A percentile compares a stretch with the other conserved stretches of the same genome.
phyloP scores from a whole-genome alignment of 1,140 invertebrate species.

The Bombus turneri region DNA sequence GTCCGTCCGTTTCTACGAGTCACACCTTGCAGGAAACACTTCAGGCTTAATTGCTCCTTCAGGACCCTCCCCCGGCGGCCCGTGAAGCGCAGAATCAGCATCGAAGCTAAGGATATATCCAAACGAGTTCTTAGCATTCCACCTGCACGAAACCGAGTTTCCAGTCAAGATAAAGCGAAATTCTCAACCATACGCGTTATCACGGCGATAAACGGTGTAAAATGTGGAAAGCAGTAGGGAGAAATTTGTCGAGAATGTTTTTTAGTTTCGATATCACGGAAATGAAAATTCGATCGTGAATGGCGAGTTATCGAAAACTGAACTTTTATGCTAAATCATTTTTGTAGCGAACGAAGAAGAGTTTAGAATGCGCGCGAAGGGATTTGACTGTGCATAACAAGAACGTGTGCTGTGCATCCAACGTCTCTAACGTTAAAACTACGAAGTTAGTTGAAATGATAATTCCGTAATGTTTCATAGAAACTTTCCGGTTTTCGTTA shows the following conservation, averaged over 20 bases:
- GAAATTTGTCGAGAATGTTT: too few relatives aligned
- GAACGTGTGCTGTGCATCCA: too few relatives aligned
- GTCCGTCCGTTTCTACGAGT: constrained; percentile 74
- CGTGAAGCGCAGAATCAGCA: constrained; percentile 68
- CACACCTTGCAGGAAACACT: constrained; percentile 82
- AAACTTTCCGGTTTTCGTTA: too few relatives aligned
- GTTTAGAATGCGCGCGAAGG: too few relatives aligned
- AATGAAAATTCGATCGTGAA: not conserved
- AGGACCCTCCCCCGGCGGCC: constrained; percentile 64
- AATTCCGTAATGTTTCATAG: too few relatives aligned
- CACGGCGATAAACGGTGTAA: not conserved
- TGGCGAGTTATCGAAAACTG: not conserved
- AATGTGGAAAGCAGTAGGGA: not conserved
- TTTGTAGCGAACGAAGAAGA: too few relatives aligned
- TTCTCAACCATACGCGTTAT: not conserved
- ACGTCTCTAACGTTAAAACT: too few relatives aligned
- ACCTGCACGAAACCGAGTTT: constrained; percentile 53
- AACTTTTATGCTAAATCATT: too few relatives aligned
- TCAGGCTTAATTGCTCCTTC: constrained; percentile 78
- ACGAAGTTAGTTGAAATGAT: too few relatives aligned
- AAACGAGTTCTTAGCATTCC: constrained; percentile 69
- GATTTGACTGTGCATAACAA: too few relatives aligned
- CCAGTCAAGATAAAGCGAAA: constrained; percentile 38
- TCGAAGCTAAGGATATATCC: constrained; percentile 69
- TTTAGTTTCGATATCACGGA: not conserved